Conservation (phyloP, 2,888 invertebrate species). For the Agapostemon virescens region DNA sequence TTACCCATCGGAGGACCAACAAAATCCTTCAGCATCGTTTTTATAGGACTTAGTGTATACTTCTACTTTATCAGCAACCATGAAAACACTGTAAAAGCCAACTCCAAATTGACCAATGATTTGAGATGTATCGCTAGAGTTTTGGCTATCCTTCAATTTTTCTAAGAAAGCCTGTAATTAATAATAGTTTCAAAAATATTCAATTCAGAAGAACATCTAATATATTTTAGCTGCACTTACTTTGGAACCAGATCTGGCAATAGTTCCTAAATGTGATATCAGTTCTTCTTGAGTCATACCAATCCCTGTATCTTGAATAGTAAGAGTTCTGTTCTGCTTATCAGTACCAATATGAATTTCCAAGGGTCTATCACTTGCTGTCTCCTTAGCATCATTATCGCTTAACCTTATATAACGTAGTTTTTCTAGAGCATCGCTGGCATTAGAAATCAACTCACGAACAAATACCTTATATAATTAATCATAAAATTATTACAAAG, state of each 20-base stretch:
- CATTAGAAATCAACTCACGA: conserved; percentile 96
- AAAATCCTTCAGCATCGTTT: conserved; percentile 86
- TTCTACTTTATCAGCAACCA: conserved; percentile 97
- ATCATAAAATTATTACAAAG: not conserved
- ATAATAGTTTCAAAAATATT: not conserved
- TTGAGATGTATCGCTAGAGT: conserved; percentile 85
- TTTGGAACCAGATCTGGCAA: conserved; percentile 97
- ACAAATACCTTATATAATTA: conserved; percentile 89
- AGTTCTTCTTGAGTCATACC: conserved; percentile 98
- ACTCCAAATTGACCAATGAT: conserved; percentile 99
- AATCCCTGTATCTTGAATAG: conserved; percentile 96
- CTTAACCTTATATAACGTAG: conserved; percentile 89
- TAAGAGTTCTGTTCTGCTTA: conserved; percentile 91
- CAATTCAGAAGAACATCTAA: not conserved
- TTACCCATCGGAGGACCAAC: conserved; percentile 96
- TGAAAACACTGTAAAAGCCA: conserved; percentile 98
- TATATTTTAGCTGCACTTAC: conserved; percentile 75
- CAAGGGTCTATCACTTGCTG: conserved; percentile 85
- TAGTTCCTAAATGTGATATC: conserved; percentile 94
- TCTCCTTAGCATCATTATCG: conserved; percentile 80
- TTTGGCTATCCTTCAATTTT: conserved; percentile 87
- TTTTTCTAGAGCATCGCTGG: conserved; percentile 98
- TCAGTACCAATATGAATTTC: conserved; percentile 95
- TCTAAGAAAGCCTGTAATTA: conserved; percentile 88
- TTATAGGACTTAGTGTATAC: conserved; percentile 91